Evolutionary conservation across 2,113 vertebrate genomes (phyloP).

Genomic region (Brachionichthys hirsutus): DNA sequence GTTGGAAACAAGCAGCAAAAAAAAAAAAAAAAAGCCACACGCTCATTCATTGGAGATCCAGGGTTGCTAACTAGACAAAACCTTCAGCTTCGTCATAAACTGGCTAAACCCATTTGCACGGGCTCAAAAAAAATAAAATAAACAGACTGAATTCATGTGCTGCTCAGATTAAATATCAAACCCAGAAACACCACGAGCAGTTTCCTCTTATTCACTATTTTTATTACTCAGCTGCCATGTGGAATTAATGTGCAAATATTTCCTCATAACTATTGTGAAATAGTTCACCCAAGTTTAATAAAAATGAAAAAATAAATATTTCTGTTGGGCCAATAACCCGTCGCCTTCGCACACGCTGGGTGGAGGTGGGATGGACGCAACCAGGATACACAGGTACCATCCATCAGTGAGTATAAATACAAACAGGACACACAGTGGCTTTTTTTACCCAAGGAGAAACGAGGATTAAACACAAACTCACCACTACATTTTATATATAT

Average conservation of each 20-base stretch:
- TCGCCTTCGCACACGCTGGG: conserved; percentile 18
- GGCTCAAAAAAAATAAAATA: conserved; percentile 5
- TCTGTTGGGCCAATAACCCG: conserved; percentile 39
- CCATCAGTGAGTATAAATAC: conserved; percentile 20
- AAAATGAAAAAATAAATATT: conserved; percentile 76
- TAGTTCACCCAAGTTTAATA: conserved; percentile 46
- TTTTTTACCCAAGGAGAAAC: conserved; percentile 18
- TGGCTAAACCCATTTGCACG: conserved; percentile 2
- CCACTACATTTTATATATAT: not conserved
- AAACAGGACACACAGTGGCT: conserved; percentile 34
- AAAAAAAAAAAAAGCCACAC: conserved; percentile 20
- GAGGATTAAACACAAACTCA: not conserved
- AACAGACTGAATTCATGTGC: conserved; percentile 17
- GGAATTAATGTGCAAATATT: conserved; percentile 94
- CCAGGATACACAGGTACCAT: conserved; percentile 13
- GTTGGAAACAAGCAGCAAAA: not conserved
- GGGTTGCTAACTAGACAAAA: not conserved
- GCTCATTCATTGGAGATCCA: not conserved
- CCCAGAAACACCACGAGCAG: conserved; percentile 25
- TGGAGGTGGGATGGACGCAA: conserved; percentile 18
- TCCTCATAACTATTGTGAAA: conserved; percentile 66
- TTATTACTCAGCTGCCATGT: conserved; percentile 89
- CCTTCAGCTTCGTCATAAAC: conserved; percentile 13
- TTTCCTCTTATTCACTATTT: conserved; percentile 28
- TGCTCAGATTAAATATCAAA: conserved; percentile 48